Evolutionary conservation across 1,140 invertebrate species (phyloP), one percentile per base, ranked within the genome.

Genomic region (Drosophila prosaltans): DNA sequence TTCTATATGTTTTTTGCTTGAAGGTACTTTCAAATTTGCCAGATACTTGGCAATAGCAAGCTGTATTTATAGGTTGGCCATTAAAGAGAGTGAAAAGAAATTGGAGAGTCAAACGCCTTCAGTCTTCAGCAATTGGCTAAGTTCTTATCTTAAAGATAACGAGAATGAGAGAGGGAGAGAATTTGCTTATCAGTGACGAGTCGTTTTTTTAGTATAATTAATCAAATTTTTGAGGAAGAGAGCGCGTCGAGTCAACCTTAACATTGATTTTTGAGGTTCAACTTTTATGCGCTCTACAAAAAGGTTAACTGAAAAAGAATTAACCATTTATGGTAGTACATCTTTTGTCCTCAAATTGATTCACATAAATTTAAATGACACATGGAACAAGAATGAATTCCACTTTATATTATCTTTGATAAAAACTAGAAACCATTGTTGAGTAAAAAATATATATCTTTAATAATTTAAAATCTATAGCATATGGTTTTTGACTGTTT

Each of bases 51-150:
- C 58, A 28, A 26, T 1, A 2, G 8, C 7, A 21, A 16, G 58
- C 69, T 24, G 41, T 78, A 89, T 69, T 89, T 89, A 89, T 89
- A 84, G 78, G 57, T 24, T 41, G 32, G 28, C 28, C 28, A 30
- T 30, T 30, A 30, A 0, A 30, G 28, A 30, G 28, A 30, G 1
- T 36, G 6, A 36, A 0, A 36, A 36, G 6, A 36, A 36, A 36
- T 4, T 5, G 3, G 58, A 58, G 43, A 36, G 24, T 21, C 43
- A 58, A 30, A 30, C 28, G 32, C 6, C 32, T 36, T 36, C 1
- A 7, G 32, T 36, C 32, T 30, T 30, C 28, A 30, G 28, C 28
- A 30, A 72, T 72, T 63, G 64, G 72, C 1, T 55, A 41, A 24
- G 40, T 43, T 26, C 54, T 76, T 76, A 76, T 76, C 74, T 28